Evolutionary conservation across 2,113 vertebrate species (phyloP), one percentile per base, ranked within the genome.

Genomic region (Prolemur simus): DNA sequence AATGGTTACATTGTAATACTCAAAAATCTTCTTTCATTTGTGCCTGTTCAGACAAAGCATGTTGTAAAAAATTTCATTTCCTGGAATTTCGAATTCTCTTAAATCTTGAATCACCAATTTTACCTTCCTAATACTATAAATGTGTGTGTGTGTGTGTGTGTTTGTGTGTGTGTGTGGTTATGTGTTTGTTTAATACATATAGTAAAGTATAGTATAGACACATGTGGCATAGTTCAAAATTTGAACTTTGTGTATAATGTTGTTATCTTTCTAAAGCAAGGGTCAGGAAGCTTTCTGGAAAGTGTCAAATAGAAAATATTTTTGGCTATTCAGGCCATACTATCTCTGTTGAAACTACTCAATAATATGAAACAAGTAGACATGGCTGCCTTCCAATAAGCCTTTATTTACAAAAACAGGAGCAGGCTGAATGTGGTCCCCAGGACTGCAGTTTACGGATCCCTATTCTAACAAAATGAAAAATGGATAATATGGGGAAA

Each of bases 371-470:
- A 58, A 76, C 4, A 7, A 63, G 39, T 39, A 29, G 45, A n/a
- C 6, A 32, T 64, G 14, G 27, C 32, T 89, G 5, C 56, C 37
- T 89, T 84, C n/a, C 52, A 76, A 25, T 76, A 80, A 82, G 76
- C 8, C 37, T 94, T 96, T 63, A 49, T 90, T 87, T 88, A 71
- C 17, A 86, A 80, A 80, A 93, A 34, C 32, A 49, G 83, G 66
- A 39, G 5, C 34, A 74, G 78, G 12, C 21, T 21, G 18, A 47
- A 56, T 34, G 6, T n/a, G n/a, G 32, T 23, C 39, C 20, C 9
- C 1, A 10, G 14, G 9, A 39, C 69, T n/a, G 0, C 12, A n/a
- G n/a, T 60, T 39, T 54, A 60, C 23, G 17, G 29, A 77, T 77
- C 27, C 21, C 3, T 66, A 23, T 58, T 84, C 52, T 49, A 88